phyloP scores from a whole-genome alignment of 2,888 invertebrate species.

The Nymphalis urticae region DNA sequence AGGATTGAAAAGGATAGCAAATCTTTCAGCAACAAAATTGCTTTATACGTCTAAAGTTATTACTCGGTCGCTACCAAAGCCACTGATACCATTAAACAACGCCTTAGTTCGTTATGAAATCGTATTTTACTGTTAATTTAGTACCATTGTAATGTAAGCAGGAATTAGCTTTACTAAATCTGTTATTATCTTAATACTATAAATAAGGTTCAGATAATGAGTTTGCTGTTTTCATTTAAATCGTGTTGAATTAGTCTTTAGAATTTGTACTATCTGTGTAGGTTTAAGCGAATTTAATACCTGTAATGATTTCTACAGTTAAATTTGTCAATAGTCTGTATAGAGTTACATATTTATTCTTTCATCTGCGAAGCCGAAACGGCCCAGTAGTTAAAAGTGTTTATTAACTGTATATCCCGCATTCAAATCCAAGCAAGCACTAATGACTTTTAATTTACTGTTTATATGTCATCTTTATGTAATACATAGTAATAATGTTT shows the following conservation, averaged over 20 bases:
- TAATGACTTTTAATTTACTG: too few relatives aligned
- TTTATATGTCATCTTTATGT: too few relatives aligned
- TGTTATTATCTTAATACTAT: slow-evolving; percentile 9
- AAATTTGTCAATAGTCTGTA: background rate
- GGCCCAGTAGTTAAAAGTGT: too few relatives aligned
- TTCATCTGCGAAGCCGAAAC: background rate
- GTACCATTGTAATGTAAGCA: slow-evolving; percentile 59
- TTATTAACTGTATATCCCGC: too few relatives aligned
- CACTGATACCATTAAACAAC: slow-evolving; percentile 16
- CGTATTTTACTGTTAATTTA: slow-evolving; percentile 47
- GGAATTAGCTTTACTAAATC: slow-evolving; percentile 51
- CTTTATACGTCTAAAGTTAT: background rate
- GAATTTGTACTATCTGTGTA: background rate
- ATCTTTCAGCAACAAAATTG: background rate
- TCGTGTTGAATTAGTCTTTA: background rate
- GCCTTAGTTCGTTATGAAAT: slow-evolving; percentile 32
- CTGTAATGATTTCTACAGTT: background rate
- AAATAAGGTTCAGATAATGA: slow-evolving; percentile 9
- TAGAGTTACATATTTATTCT: background rate
- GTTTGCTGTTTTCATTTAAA: background rate
- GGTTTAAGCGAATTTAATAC: background rate
- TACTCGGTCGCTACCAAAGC: background rate
- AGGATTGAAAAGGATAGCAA: too few relatives aligned
- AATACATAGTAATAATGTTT: too few relatives aligned
- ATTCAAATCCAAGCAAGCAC: too few relatives aligned